These are phyloP conservation scores for Chiloscyllium punctatum DNA, from an alignment of 2,797 vertebrate species.

Conservation along the genomic window DNA sequence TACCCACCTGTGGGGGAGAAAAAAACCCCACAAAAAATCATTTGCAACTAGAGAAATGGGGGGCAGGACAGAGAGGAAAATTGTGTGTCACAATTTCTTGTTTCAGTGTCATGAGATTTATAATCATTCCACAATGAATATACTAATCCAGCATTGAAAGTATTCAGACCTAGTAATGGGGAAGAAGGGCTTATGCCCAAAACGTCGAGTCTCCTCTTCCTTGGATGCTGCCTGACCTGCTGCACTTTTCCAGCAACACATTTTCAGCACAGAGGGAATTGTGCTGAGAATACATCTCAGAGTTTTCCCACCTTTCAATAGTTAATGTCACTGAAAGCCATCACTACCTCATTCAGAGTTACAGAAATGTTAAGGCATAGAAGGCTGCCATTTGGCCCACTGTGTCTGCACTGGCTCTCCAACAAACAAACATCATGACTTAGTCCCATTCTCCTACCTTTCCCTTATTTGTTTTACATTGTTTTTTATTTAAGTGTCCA, in stretches of 20 bases:
- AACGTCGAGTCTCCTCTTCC: too few relatives aligned
- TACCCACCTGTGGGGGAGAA: conserved; percentile 66
- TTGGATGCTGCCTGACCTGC: too few relatives aligned
- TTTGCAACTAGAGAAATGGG: not conserved
- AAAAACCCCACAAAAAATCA: too few relatives aligned
- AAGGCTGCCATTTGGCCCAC: too few relatives aligned
- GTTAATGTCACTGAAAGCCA: not conserved
- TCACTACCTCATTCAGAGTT: not conserved
- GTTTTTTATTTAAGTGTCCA: too few relatives aligned
- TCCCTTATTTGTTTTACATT: too few relatives aligned
- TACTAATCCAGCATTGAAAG: not conserved
- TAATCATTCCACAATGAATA: not conserved
- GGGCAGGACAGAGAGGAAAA: not conserved
- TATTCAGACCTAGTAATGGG: not conserved
- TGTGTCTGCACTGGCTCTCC: too few relatives aligned
- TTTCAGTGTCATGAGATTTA: not conserved
- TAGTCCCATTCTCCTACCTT: too few relatives aligned
- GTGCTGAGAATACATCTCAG: not conserved
- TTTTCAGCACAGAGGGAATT: not conserved
- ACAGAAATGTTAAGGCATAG: too few relatives aligned
- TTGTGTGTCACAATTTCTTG: not conserved
- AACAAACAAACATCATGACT: too few relatives aligned
- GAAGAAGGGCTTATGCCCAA: too few relatives aligned
- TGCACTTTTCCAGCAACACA: too few relatives aligned
- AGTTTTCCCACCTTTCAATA: not conserved